phyloP scores from a whole-genome alignment of 2,113 vertebrate genomes.

The Indicator indicator region DNA sequence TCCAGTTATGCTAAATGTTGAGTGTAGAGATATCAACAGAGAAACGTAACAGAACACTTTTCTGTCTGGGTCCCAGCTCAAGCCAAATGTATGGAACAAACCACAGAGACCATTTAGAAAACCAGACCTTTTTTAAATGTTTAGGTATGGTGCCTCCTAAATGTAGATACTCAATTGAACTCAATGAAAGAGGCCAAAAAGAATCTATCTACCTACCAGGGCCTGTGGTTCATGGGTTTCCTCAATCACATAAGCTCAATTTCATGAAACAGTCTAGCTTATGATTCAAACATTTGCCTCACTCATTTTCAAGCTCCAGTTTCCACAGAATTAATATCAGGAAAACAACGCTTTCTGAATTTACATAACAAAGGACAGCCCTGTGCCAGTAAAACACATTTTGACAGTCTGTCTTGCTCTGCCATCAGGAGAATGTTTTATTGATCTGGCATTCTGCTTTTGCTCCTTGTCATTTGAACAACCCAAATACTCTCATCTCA shows the following conservation, averaged over 20 bases:
- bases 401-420: neutral
- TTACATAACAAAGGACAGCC: neutral
- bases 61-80: neutral
- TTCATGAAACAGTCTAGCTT: neutral
- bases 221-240: neutral
- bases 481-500: neutral
- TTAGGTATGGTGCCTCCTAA: neutral
- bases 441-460: neutral
- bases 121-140: neutral
- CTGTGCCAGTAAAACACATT: neutral
- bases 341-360: neutral
- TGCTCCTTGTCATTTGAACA: neutral
- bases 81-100: neutral
- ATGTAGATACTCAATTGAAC: neutral
- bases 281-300: fast-evolving
- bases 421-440: neutral
- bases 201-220: neutral
- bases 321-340: neutral
- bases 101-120: neutral
- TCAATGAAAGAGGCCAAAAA: neutral
- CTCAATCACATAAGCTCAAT: fast-evolving
- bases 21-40: neutral
- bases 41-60: neutral
- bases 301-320: neutral
- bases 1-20: neutral